Evolutionary conservation across 2,888 invertebrate species (phyloP).

Genomic region (Philereme vetulata): DNA sequence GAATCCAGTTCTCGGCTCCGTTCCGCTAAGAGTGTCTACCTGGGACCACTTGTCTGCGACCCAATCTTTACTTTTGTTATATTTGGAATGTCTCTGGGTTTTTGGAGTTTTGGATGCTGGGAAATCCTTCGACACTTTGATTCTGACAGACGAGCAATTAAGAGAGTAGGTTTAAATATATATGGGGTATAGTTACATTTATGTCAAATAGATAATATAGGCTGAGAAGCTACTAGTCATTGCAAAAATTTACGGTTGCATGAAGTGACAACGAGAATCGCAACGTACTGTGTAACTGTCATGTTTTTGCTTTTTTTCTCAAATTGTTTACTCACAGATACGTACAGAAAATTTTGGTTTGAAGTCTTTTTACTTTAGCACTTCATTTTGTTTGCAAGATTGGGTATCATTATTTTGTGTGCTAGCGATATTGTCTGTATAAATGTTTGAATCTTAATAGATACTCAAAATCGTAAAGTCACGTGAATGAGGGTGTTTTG

Average conservation of each 20-base stretch:
- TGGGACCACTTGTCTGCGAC: constrained; percentile 71
- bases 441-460: not conserved
- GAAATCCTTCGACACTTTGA: not conserved
- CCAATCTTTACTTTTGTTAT: constrained; percentile 47
- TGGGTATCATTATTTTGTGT: constrained; percentile 29
- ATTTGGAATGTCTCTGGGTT: constrained; percentile 38
- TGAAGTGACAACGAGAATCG: constrained; percentile 73
- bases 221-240: no score
- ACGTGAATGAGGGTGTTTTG: no score
- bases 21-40: constrained; percentile 67
- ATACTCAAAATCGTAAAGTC: no score
- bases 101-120: constrained; percentile 5
- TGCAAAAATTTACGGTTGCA: constrained; percentile 66
- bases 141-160: not conserved
- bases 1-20: constrained; percentile 73
- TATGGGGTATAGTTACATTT: no score
- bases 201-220: no score
- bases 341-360: constrained; percentile 59
- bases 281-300: constrained; percentile 67
- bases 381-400: constrained; percentile 29
- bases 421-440: constrained; percentile 37
- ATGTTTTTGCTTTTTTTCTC: constrained; percentile 67
- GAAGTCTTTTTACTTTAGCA: constrained; percentile 34
- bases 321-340: constrained; percentile 67
- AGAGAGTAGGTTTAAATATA: no score